phyloP scores from a whole-genome alignment of 2,113 vertebrate species.

The Ursus arctos region DNA sequence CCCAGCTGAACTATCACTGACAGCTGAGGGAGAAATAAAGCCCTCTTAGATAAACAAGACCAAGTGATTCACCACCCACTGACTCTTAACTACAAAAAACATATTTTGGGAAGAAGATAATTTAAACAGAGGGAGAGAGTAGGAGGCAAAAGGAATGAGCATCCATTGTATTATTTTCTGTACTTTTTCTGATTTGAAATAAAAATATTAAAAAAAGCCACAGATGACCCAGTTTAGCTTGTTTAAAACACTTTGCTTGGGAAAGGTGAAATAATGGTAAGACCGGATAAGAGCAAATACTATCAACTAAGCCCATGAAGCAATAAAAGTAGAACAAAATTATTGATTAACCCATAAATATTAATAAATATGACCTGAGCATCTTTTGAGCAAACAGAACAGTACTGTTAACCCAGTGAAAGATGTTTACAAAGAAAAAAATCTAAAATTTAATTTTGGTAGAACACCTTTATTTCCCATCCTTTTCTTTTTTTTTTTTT shows the following conservation, averaged over 20 bases:
- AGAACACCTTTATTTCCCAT: neutral
- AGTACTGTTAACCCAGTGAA: neutral
- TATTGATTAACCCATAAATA: constrained; percentile 52
- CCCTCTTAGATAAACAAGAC: neutral
- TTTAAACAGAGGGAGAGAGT: neutral
- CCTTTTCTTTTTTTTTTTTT: neutral
- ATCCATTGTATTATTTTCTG: neutral
- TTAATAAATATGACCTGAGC: constrained; percentile 16
- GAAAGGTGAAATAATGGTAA: constrained; percentile 30
- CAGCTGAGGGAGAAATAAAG: neutral
- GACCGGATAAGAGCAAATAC: neutral
- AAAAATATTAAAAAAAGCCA: constrained; percentile 1
- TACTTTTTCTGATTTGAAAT: constrained; percentile 29
- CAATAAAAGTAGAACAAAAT: constrained; percentile 53
- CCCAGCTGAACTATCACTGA: neutral
- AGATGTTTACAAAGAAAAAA: constrained; percentile 43
- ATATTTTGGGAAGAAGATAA: constrained; percentile 18
- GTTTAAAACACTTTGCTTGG: constrained; percentile 8
- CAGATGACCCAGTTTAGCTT: constrained; percentile 4
- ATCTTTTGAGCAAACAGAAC: constrained; percentile 42
- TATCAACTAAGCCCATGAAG: constrained; percentile 22
- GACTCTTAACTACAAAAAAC: neutral
- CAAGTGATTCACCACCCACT: neutral
- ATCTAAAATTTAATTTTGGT: constrained; percentile 38
- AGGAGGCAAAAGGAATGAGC: neutral